These are phyloP conservation scores for Physocephala rufipes DNA, from an alignment of 2,888 invertebrate genomes.

Conservation along the genomic window DNA sequence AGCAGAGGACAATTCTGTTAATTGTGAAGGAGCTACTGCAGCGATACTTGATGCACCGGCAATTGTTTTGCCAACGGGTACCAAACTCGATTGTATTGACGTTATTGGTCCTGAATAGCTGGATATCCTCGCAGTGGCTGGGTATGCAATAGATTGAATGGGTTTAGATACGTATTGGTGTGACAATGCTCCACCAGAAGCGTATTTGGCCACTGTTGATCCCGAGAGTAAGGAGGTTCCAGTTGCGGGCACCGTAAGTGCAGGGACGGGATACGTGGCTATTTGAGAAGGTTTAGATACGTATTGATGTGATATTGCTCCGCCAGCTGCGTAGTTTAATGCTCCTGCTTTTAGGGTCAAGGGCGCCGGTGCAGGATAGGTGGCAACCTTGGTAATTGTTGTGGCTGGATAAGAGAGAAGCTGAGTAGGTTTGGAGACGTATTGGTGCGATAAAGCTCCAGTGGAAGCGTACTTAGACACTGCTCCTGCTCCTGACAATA, in stretches of 20 bases:
- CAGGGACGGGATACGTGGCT: conserved; percentile 38
- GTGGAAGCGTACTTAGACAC: conserved; percentile 27
- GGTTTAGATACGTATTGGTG: conserved; percentile 50
- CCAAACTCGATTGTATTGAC: conserved; percentile 1
- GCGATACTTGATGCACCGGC: background rate
- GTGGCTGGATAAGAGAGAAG: conserved; percentile 51
- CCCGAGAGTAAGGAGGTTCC: conserved; percentile 48
- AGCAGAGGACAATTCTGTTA: conserved; percentile 35
- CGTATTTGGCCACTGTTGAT: conserved; percentile 26
- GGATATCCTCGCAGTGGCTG: conserved; percentile 47
- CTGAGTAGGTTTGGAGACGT: conserved; percentile 51
- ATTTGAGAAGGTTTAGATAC: conserved; percentile 44
- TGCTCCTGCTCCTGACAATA: too few species aligned
- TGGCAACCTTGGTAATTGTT: conserved; percentile 35
- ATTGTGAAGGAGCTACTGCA: conserved; percentile 45
- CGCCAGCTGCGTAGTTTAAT: conserved; percentile 32
- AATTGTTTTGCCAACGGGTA: background rate
- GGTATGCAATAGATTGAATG: conserved; percentile 32
- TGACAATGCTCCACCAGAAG: conserved; percentile 40
- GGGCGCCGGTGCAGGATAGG: conserved; percentile 40
- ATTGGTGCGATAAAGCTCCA: conserved; percentile 49
- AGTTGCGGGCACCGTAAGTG: conserved; percentile 33
- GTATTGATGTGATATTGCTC: conserved; percentile 52
- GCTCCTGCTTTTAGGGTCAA: conserved; percentile 34
- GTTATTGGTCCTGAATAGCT: conserved; percentile 45